Evolutionary conservation across 53 echinoderm and acorn worm species (phyloP).

Genomic region (Temnopleurus reevesii): DNA sequence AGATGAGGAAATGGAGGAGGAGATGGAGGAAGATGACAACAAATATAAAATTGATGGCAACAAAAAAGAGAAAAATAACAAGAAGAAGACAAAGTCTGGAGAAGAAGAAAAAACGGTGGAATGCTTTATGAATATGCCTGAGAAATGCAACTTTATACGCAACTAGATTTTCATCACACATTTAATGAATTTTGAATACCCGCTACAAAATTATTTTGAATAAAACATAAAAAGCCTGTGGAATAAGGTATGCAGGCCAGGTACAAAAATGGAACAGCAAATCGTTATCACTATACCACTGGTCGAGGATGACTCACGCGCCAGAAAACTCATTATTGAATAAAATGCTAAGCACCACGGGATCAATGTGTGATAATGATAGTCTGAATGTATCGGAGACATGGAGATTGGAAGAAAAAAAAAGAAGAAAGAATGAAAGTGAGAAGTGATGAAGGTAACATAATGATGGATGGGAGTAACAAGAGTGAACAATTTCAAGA

Average conservation of each 20-base stretch:
- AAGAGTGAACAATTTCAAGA: not conserved
- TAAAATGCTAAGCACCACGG: not conserved
- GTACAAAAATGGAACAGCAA: too few relatives aligned
- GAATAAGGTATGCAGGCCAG: not conserved
- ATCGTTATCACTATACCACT: not conserved
- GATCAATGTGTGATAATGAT: conserved; percentile 16
- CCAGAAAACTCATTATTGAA: conserved; percentile 4
- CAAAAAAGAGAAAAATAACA: too few relatives aligned
- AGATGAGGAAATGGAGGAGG: too few relatives aligned
- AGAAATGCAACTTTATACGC: too few relatives aligned
- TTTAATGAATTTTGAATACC: not conserved
- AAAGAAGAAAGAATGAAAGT: not conserved
- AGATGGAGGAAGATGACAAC: too few relatives aligned
- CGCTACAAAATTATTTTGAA: not conserved
- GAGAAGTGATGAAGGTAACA: not conserved
- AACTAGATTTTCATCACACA: not conserved
- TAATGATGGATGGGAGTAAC: not conserved
- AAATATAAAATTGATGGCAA: too few relatives aligned
- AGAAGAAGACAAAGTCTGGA: too few relatives aligned
- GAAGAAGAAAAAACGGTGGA: too few relatives aligned
- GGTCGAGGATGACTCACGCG: not conserved
- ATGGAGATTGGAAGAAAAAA: not conserved
- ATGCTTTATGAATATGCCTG: too few relatives aligned
- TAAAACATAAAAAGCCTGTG: not conserved
- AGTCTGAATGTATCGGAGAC: not conserved